A percentile compares a stretch with the other conserved stretches of the same genome.
Conservation (phyloP, 2,888 invertebrate genomes). For the Gandaritis pyraliata region DNA sequence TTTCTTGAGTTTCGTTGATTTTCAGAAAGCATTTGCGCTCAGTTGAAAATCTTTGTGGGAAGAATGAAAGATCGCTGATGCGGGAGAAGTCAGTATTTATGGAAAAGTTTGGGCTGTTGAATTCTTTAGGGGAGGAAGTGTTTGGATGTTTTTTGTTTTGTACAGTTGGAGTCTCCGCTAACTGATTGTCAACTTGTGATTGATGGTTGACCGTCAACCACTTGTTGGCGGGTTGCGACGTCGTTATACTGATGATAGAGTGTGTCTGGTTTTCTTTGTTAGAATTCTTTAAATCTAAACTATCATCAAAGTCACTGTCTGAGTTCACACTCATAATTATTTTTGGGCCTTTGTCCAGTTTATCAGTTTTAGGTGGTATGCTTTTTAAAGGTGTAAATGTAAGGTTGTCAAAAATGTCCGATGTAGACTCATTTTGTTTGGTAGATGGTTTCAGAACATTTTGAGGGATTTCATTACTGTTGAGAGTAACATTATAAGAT, state of each 20-base stretch:
- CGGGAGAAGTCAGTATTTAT: conserved; percentile 79
- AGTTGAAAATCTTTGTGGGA: conserved; percentile 75
- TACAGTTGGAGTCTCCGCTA: conserved; percentile 55
- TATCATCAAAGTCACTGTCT: conserved; percentile 72
- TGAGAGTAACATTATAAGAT: conserved; percentile 47
- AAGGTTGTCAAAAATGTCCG: conserved; percentile 73
- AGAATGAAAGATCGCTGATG: conserved; percentile 76
- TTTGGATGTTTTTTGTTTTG: conserved; percentile 72
- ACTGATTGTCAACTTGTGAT: conserved; percentile 49
- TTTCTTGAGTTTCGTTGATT: conserved; percentile 66
- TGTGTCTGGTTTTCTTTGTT: conserved; percentile 72
- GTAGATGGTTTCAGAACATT: conserved; percentile 69
- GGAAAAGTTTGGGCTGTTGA: conserved; percentile 76
- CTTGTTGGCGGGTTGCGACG: conserved; percentile 62
- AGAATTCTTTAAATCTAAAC: conserved; percentile 58
- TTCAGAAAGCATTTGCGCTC: conserved; percentile 70
- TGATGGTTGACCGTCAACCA: conserved; percentile 60
- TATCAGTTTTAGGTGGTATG: conserved; percentile 57
- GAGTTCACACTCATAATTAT: conserved; percentile 70
- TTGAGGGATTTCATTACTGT: conserved; percentile 42
- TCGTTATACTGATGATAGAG: conserved; percentile 66
- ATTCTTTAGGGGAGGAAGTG: conserved; percentile 77
- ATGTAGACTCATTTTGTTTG: conserved; percentile 53
- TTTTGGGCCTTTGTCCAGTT: conserved; percentile 69
- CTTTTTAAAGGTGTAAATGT: conserved; percentile 74